A percentile compares a stretch with the other conserved stretches of the same genome.
Conservation (phyloP, 2,888 invertebrate genomes). For the Drosophila mettleri region DNA sequence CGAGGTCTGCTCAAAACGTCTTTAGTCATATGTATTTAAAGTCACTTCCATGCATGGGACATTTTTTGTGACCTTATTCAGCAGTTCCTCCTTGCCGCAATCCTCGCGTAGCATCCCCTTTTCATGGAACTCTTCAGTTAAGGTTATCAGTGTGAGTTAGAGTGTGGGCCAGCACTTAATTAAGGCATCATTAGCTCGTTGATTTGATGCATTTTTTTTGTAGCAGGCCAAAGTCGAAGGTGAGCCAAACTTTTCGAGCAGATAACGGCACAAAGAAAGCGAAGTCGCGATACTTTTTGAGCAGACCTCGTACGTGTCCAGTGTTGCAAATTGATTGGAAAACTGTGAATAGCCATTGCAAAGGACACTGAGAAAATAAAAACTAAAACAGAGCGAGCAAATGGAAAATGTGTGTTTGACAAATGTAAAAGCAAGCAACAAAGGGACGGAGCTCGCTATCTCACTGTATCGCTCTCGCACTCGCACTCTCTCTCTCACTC, state of each 20-base stretch:
- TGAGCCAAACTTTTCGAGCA: no score
- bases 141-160: neutral
- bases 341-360: neutral
- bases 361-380: slow-evolving; percentile 22
- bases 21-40: neutral
- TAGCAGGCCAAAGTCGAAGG: no score
- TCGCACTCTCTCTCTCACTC: neutral
- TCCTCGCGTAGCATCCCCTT: neutral
- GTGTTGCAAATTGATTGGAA: slow-evolving; percentile 1
- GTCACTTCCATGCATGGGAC: no score
- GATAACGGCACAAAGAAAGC: neutral
- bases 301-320: neutral
- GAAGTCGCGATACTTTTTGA: neutral
- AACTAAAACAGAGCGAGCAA: slow-evolving; percentile 39
- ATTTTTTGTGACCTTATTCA: neutral
- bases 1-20: neutral
- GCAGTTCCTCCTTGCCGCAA: neutral
- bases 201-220: no score
- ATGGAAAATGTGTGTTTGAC: slow-evolving; percentile 47
- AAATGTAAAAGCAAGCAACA: slow-evolving; percentile 28
- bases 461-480: no score
- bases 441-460: neutral
- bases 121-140: neutral
- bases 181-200: no score
- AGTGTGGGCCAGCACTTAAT: neutral